Evolutionary conservation across 2,797 vertebrate species (phyloP).

Genomic region (Stomatorhinus walkeri): DNA sequence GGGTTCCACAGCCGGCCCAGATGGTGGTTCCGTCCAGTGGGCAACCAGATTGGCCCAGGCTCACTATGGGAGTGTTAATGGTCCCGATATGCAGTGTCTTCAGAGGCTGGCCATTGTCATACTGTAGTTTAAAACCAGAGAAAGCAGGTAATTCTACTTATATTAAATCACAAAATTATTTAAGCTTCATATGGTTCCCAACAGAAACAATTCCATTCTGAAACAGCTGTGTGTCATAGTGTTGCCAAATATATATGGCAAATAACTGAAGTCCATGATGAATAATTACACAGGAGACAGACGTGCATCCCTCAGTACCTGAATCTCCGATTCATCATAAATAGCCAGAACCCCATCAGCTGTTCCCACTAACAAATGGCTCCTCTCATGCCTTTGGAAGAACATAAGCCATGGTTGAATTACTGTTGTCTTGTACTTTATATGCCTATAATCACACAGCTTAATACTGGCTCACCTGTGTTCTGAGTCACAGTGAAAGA

Average conservation of each 20-base stretch:
- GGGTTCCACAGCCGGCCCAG: constrained; percentile 87
- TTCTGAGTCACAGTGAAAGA: constrained; percentile 65
- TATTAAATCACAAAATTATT: not conserved
- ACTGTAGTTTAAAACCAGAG: constrained; percentile 46
- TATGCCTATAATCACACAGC: not conserved
- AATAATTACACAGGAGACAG: not conserved
- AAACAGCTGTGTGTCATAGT: not conserved
- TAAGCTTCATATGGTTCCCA: not conserved
- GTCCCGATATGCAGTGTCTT: constrained; percentile 70
- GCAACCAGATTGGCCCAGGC: constrained; percentile 67
- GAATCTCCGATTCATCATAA: constrained; percentile 80
- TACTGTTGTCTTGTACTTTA: not conserved
- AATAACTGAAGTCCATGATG: not conserved
- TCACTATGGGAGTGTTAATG: constrained; percentile 75
- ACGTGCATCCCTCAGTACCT: constrained; percentile 56
- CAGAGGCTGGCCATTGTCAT: constrained; percentile 67
- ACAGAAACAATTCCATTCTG: not conserved
- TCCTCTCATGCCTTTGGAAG: constrained; percentile 66
- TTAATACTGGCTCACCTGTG: constrained; percentile 55
- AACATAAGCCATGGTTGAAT: constrained; percentile 10
- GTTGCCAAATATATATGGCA: not conserved
- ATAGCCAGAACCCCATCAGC: constrained; percentile 78
- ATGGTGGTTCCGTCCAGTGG: constrained; percentile 63
- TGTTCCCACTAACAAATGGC: constrained; percentile 82
- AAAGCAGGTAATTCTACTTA: not conserved